Base-by-base conservation (phyloP, 1,140 invertebrate species). In the Bombus confusus region DNA sequence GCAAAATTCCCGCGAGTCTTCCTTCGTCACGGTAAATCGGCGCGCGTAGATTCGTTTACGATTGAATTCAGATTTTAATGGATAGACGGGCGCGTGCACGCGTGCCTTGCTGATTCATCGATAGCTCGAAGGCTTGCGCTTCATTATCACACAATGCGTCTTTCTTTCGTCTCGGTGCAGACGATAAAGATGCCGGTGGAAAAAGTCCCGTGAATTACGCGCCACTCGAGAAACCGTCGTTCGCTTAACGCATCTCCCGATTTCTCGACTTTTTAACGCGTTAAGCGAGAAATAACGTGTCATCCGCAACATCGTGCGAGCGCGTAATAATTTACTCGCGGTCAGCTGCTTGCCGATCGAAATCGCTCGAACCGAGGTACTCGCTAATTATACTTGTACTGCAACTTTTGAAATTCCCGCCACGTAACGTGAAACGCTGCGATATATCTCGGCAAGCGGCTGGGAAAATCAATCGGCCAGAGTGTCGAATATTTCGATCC, bases 41-140 rank as follows among this genome's bases (percentile, higher is more conserved):
- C 22, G 25, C 73, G 12, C 22, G 41, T 43, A n/a, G 25, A 52
- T 43, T 75, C 73, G 73, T 75, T 75, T 41, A 28, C 43, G 73
- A 75, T 75, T 75, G 41, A 75, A 75, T 75, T 52, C 31, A 75
- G 73, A 52, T 47, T 75, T 47, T 47, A 75, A 75, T 75, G 73
- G 73, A 52, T 52, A 75, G 73, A 75, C 43, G 31, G n/a, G 73
- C 41, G n/a, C 13, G 34, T 18, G 25, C 18, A 31, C 41, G n/a
- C 43, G 73, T 34, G 71, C 73, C 43, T 52, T n/a, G 73, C 73
- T 75, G 73, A 75, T 75, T 75, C 73, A 75, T 75, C 73, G 73
- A 75, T 75, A 52, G 12, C 43, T 22, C 73, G n/a, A 75, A 52
- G 73, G 73, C 41, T 52, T n/a, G 43, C 73, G 34, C 73, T 75